A percentile compares a stretch with the other conserved stretches of the same genome.
Conservation (phyloP, 64 coral and sea anemone species). For the Actinia tenebrosa region DNA sequence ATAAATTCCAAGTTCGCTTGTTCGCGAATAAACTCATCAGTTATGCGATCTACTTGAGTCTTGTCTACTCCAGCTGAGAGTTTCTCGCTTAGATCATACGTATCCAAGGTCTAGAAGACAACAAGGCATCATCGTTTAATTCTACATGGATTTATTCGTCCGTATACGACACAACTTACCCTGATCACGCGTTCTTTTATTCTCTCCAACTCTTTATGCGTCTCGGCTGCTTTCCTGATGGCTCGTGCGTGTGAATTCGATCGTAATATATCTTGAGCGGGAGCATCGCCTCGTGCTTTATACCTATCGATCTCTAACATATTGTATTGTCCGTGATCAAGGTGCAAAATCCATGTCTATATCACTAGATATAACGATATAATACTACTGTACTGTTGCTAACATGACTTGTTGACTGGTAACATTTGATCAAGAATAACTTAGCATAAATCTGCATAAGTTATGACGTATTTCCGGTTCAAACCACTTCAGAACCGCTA, state of each 20-base stretch:
- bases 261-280: conserved; percentile 44
- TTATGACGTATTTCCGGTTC: too few relatives aligned
- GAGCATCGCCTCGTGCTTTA: conserved; percentile 45
- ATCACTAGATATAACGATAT: not conserved
- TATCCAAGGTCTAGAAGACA: conserved; percentile 64
- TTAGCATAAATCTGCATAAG: too few relatives aligned
- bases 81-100: conserved; percentile 84
- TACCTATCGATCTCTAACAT: not conserved
- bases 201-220: conserved; percentile 39
- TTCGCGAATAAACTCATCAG: conserved; percentile 70
- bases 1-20: conserved; percentile 93
- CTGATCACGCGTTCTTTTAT: conserved; percentile 51
- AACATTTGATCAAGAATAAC: too few relatives aligned
- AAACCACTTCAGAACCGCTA: too few relatives aligned
- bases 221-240: conserved; percentile 41
- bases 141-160: not conserved
- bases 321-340: not conserved
- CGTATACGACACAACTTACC: conserved; percentile 6
- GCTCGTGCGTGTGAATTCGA: conserved; percentile 43
- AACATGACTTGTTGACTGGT: not conserved
- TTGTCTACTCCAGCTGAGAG: conserved; percentile 53
- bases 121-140: not conserved
- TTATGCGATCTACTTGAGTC: conserved; percentile 69
- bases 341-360: not conserved
- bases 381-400: not conserved